Conservation (phyloP, 2,888 invertebrate species). For the Mythimna albipuncta region DNA sequence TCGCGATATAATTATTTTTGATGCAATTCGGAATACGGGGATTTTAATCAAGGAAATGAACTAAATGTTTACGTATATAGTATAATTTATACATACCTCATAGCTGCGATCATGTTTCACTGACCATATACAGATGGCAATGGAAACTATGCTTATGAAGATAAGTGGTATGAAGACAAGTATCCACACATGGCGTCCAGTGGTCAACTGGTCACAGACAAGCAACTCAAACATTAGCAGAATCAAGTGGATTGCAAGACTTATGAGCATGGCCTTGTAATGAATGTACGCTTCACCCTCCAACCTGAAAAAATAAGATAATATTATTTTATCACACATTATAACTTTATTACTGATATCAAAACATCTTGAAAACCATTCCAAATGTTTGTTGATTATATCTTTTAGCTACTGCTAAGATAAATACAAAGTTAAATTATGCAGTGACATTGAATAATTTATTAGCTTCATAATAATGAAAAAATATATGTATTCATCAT, state of each 20-base stretch:
- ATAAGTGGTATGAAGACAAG: constrained; percentile 98
- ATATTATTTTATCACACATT: neutral
- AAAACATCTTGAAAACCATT: neutral
- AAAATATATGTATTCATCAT: constrained; percentile 12
- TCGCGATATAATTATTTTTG: too few species aligned
- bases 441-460: constrained; percentile 28
- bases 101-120: constrained; percentile 99
- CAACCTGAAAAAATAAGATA: constrained; percentile 91
- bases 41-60: constrained; percentile 18
- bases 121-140: constrained; percentile 99
- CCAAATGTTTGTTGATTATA: constrained; percentile 4
- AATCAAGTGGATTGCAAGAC: constrained; percentile 97
- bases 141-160: constrained; percentile 98
- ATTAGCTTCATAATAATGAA: constrained; percentile 5
- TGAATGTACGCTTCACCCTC: constrained; percentile 99
- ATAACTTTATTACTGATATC: neutral
- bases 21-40: too few species aligned
- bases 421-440: neutral
- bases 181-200: constrained; percentile 96
- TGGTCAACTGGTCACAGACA: constrained; percentile 98
- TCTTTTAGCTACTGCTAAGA: neutral
- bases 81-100: constrained; percentile 92
- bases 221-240: constrained; percentile 98
- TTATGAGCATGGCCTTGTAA: constrained; percentile 99
- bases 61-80: neutral